Evolutionary conservation across 2,888 invertebrate species (phyloP).

Genomic region (Hololepta plana): DNA sequence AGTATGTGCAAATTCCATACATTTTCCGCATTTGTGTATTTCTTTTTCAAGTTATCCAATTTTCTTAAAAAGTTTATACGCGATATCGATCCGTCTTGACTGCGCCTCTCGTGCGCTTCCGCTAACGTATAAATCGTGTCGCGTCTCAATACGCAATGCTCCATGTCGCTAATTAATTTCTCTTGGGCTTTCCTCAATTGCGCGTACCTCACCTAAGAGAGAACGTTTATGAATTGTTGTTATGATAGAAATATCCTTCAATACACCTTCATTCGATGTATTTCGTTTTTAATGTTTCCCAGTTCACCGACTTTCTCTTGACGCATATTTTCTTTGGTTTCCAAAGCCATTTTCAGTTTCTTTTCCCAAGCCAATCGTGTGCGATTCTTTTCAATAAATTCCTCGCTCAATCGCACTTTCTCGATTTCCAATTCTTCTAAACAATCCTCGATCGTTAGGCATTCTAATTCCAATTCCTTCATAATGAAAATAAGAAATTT

Average conservation of each 20-base stretch:
- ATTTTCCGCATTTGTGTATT: conserved; percentile 33
- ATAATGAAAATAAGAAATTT: conserved; percentile 9
- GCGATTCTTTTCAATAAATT: conserved; percentile 40
- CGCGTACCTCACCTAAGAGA: conserved; percentile 25
- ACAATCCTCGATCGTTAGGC: conserved; percentile 47
- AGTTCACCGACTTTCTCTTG: conserved; percentile 55
- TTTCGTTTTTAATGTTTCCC: conserved; percentile 59
- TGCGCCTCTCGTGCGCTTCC: conserved; percentile 33
- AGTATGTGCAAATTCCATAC: conserved; percentile 18
- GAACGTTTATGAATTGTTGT: not conserved
- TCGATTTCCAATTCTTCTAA: conserved; percentile 46
- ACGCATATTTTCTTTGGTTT: conserved; percentile 48
- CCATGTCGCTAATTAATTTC: conserved; percentile 41
- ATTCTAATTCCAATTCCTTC: conserved; percentile 48
- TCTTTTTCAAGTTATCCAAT: conserved; percentile 36
- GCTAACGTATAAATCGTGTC: conserved; percentile 42
- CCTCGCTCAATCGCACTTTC: conserved; percentile 43
- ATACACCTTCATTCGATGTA: conserved; percentile 62
- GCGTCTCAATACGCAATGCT: conserved; percentile 42
- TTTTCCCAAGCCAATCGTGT: conserved; percentile 68
- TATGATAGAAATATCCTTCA: conserved; percentile 1
- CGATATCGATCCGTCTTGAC: conserved; percentile 23
- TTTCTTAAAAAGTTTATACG: conserved; percentile 34
- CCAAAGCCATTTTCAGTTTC: conserved; percentile 53
- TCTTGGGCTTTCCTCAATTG: conserved; percentile 38